Evolutionary conservation across 2,113 vertebrate genomes (phyloP), one percentile per base, ranked within the genome.

Genomic region (Oenanthe melanoleuca): DNA sequence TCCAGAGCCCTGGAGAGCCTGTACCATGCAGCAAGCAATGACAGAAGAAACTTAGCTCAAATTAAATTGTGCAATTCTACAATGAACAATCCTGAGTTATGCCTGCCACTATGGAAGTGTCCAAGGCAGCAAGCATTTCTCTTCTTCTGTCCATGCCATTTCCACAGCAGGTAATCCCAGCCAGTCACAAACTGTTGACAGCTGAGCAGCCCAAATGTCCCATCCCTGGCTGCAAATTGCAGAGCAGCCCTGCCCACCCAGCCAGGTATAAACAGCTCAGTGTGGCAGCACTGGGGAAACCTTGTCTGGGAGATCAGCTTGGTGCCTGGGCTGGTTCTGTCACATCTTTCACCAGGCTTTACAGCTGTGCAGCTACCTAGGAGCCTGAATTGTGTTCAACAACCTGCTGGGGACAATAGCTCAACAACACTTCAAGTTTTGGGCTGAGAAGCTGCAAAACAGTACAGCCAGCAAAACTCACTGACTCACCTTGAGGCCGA

Each of bases 401-500:
- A 81, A 59, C 23, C 18, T 26, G 52, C 15, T 73, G 28, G 33
- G 38, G 77, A 72, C 59, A 77, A 66, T 1, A 60, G 22, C 23
- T 89, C 23, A 60, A 64, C 81, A 92, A 34, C 16, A 55, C 57
- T 45, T 75, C 24, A 60, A n/a, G 33, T 65, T 69, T 78, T 25
- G 47, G 44, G 38, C 71, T 63, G 34, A 80, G 64, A 77, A 94
- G 88, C 24, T 45, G 59, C 21, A 52, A 38, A 87, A 89, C 45
- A 60, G 5, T 21, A 64, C 31, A 82, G 34, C 9, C n/a, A 89
- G 34, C 12, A 81, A 37, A 89, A 85, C 44, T 63, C 60, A 65
- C 50, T 72, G 52, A 94, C 97, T 97, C 97, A 99, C 99, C 98
- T 99, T 94, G 98, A 98, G 18, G 97, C 97, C 2, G 98, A 98